These are phyloP conservation scores for Tipula lateralis DNA, from an alignment of 2,888 invertebrate genomes.

Conservation along the genomic window DNA sequence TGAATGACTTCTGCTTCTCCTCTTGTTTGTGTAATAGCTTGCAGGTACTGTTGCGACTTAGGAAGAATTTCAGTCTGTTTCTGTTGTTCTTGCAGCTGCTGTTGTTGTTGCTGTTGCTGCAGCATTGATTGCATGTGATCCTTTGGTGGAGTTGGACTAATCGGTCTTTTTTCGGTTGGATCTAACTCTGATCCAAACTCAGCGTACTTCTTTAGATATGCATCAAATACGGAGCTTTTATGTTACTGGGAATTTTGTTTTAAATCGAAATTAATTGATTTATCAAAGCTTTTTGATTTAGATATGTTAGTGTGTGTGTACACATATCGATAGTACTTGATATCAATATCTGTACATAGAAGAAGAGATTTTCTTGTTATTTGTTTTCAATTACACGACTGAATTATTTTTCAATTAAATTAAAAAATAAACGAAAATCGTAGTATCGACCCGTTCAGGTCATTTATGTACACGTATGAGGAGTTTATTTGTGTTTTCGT, in stretches of 20 bases:
- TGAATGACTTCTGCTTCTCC: no score
- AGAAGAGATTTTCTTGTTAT: background rate
- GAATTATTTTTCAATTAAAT: constrained; percentile 19
- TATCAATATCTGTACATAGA: no score
- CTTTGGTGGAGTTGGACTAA: no score
- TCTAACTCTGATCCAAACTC: no score
- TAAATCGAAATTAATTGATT: background rate
- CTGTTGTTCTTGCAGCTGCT: no score
- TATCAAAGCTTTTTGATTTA: background rate
- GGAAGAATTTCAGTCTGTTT: no score
- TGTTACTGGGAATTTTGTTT: background rate
- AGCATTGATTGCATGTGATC: background rate
- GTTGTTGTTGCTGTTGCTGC: no score
- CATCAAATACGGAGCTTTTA: background rate
- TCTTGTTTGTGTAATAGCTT: no score
- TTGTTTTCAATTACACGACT: constrained; percentile 13
- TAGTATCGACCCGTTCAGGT: background rate
- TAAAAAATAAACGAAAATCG: background rate
- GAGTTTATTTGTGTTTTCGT: background rate
- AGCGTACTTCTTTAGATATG: no score
- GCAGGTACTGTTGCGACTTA: no score
- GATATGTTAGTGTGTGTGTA: background rate
- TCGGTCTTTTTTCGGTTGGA: no score
- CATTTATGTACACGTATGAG: background rate
- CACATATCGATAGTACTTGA: background rate